These are phyloP conservation scores for Hemichromis elongatus DNA, from an alignment of 2,113 vertebrate genomes.

Conservation along the genomic window DNA sequence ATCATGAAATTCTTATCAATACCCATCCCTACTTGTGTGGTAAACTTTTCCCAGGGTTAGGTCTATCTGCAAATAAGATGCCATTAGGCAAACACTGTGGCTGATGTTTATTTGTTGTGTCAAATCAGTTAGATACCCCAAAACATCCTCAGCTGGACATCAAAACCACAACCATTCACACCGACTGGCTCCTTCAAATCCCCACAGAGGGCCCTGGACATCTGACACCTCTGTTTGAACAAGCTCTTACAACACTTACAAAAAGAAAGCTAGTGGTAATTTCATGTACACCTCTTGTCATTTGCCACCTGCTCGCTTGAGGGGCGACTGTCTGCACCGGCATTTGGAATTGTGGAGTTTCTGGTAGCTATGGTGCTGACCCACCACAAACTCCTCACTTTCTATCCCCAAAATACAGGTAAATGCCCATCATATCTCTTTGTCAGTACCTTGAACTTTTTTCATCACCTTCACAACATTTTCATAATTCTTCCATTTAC, in stretches of 20 bases:
- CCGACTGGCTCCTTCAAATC: not conserved
- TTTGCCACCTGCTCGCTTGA: not conserved
- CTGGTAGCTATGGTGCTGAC: not conserved
- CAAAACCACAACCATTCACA: not conserved
- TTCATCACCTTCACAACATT: not conserved
- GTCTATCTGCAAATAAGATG: not conserved
- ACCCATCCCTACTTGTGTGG: accelerated
- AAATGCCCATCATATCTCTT: not conserved
- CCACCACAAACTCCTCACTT: not conserved
- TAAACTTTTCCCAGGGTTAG: not conserved
- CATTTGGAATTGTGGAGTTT: not conserved
- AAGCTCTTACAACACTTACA: not conserved
- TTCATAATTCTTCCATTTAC: not conserved
- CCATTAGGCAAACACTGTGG: not conserved
- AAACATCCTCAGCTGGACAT: not conserved
- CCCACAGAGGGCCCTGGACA: not conserved
- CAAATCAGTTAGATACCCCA: not conserved
- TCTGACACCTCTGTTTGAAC: not conserved
- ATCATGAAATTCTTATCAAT: no score
- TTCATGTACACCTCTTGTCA: not conserved
- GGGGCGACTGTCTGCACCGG: not conserved
- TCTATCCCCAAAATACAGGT: not conserved
- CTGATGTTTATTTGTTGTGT: not conserved
- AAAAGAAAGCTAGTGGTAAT: not conserved
- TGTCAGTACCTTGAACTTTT: not conserved